These are phyloP conservation scores for Drosophila parvula DNA, from an alignment of 1,140 invertebrate species.

Conservation along the genomic window DNA sequence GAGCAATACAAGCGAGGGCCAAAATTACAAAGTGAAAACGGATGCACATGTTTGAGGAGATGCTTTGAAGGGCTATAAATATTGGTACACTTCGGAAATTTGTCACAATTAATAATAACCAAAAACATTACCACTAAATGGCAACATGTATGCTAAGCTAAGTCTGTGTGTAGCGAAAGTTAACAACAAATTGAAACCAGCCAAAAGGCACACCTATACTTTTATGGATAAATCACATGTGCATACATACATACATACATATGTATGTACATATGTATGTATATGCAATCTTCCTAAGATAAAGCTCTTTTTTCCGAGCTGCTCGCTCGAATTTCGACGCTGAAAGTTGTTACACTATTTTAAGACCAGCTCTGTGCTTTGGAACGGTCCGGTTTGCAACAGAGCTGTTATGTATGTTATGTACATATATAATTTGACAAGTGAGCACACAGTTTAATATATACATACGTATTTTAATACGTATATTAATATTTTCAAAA, in stretches of 20 bases:
- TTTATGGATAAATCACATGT: constrained; percentile 33
- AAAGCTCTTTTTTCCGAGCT: constrained; percentile 39
- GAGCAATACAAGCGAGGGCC: constrained; percentile 23
- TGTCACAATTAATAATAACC: not conserved
- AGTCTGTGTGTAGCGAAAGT: constrained; percentile 66
- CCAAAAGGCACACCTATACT: constrained; percentile 54
- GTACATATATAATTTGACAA: not conserved
- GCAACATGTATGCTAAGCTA: constrained; percentile 25
- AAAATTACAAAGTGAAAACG: constrained; percentile 14
- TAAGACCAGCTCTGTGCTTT: constrained; percentile 9
- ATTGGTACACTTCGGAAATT: constrained; percentile 8
- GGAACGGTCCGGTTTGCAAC: constrained; percentile 8
- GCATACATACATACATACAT: not conserved
- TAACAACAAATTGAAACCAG: constrained; percentile 49
- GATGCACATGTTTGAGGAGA: constrained; percentile 50
- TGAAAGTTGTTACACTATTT: constrained; percentile 7
- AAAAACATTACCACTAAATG: constrained; percentile 11
- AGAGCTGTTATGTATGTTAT: not conserved
- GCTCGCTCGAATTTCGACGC: not conserved
- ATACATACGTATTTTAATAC: not conserved
- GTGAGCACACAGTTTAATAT: not conserved
- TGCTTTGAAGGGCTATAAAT: not conserved
- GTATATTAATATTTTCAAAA: no score
- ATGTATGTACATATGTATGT: constrained; percentile 1
- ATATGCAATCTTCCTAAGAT: constrained; percentile 25